Base-by-base conservation (phyloP, 2,797 vertebrate genomes). In the Manis crassicaudata region DNA sequence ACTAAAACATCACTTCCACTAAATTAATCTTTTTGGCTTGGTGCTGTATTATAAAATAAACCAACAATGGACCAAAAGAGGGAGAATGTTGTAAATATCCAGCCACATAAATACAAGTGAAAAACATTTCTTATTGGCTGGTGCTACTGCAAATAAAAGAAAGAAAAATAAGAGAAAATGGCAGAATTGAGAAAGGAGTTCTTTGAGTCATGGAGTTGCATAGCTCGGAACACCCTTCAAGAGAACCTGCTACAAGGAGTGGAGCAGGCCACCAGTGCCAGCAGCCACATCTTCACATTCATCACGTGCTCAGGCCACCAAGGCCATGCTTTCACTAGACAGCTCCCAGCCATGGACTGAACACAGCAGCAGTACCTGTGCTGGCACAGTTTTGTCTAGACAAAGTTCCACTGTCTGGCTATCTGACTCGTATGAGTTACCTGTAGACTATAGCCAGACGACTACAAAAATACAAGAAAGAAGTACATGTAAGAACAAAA, bases 401-500 rank as follows among this genome's bases (percentile, higher is more conserved):
- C 21, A 46, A 95, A 60, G 0, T 72, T 76, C 25, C 8, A 50
- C 40, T 89, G 21, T 37, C 37, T 92, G 54, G 1, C 50, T 50
- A 20, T 58, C 17, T 60, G 4, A 37, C 21, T 77, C 18, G 25
- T 60, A 50, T 7, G 12, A 82, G 32, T 94, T 27, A 56, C 21
- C 94, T 80, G 50, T 3, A 27, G 50, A 83, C 58, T 72, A 25
- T 23, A 63, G 6, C 2, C 7, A 92, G 20, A 92, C 6, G 3
- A 89, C 14, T 2, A 63, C 13, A 77, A 72, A 67, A 16, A 94
- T 12, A 86, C 77, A 65, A 76, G 62, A 54, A 60, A 80, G 17
- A 89, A 76, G 79, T 92, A 21, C 18, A 88, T 46, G 13, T 60
- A 40, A 90, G 32, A 52, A 96, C 6, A 85, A 75, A 90, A 72